Evolutionary conservation across 2,888 invertebrate genomes (phyloP).

Genomic region (Drosophila borborema): DNA sequence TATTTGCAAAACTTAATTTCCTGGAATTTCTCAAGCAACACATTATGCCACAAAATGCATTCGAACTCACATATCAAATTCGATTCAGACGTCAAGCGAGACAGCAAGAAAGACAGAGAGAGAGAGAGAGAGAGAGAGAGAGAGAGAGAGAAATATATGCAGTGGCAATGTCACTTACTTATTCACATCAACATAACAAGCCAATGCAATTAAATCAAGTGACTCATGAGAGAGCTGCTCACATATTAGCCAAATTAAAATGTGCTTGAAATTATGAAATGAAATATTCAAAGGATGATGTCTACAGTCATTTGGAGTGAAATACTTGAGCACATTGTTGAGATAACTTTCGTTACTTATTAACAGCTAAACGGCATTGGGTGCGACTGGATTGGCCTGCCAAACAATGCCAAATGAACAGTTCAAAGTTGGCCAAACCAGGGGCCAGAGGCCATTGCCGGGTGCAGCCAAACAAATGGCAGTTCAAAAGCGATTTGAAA

Average conservation of each 20-base stretch:
- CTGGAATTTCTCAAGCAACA: conserved; percentile 35
- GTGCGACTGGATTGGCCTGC: background rate
- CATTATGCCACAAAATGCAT: conserved; percentile 57
- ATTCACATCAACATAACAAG: conserved; percentile 59
- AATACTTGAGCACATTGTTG: conserved; percentile 64
- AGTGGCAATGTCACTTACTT: conserved; percentile 52
- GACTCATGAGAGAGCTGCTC: conserved; percentile 29
- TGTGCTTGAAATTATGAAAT: conserved; percentile 52
- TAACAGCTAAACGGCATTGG: background rate
- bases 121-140: background rate
- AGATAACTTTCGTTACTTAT: conserved; percentile 56
- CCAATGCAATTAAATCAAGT: conserved; percentile 64
- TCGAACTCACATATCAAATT: conserved; percentile 60
- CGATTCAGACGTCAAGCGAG: no score
- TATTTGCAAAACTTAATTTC: conserved; percentile 24
- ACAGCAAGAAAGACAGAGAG: background rate
- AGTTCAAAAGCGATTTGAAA: conserved; percentile 79
- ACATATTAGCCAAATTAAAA: conserved; percentile 64
- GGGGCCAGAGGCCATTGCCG: conserved; percentile 42
- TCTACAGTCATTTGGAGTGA: conserved; percentile 28
- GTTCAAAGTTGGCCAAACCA: conserved; percentile 53
- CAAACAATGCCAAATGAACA: conserved; percentile 44
- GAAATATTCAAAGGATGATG: conserved; percentile 39
- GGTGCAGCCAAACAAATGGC: conserved; percentile 61
- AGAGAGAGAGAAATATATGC: background rate